Base-by-base conservation (phyloP, 2,888 invertebrate species). In the Mycalesis mineus region DNA sequence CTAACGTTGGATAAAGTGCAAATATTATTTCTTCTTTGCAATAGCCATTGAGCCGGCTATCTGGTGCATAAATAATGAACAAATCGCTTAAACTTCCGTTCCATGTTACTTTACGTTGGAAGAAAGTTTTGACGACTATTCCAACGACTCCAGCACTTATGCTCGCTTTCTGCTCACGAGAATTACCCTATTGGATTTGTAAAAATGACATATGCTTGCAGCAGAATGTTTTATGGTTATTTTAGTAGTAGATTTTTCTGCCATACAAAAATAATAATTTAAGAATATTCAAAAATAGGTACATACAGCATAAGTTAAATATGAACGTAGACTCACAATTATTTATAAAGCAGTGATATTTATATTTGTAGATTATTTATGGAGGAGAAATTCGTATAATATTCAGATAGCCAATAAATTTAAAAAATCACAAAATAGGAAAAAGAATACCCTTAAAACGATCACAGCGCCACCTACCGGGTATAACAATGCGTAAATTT, bases 1-100 rank as follows among this genome's bases (percentile, higher is more conserved):
- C 64, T 66, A 65, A 63, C 65, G 62, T 62, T 63, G 65, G 57
- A 62, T 62, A 57, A 60, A 62, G 60, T 63, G 59, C 64, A 61
- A 60, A 65, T 61, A 55, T 62, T 62, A 60, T 57, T 62, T 57
- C 54, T 60, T 57, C 52, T 52, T 39, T 48, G 49, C 55, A 48
- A 60, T 57, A 57, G 55, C 55, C 52, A 55, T 57, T 48, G 50
- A 62, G 52, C 51, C 44, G 60, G 60, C 47, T 62, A 62, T 62
- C 60, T 55, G 42, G 57, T 60, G 60, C 62, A 60, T 57, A 62
- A 57, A 62, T 60, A 62, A 59, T 62, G 60, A 60, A 62, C 60
- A 62, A 62, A 62, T 62, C 57, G 62, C 62, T 62, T 60, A 52
- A 57, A 60, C 62, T 62, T 60, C 52, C 44, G 48, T 58, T 62